Conservation (phyloP, 2,113 vertebrate genomes). For the Leucopsar rothschildi region DNA sequence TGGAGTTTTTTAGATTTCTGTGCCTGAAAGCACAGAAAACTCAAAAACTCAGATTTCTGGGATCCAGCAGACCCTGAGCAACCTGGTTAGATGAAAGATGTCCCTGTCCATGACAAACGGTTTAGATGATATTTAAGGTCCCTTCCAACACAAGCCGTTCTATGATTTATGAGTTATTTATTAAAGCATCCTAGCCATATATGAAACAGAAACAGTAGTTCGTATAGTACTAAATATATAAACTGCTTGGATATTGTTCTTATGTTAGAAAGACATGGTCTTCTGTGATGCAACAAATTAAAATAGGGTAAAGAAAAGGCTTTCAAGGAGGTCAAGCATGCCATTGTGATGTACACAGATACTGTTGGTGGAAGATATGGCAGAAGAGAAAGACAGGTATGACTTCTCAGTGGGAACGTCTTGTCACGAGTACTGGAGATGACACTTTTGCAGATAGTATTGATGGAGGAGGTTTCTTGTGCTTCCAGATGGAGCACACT, state of each 20-base stretch:
- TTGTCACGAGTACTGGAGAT: neutral
- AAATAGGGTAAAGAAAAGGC: neutral
- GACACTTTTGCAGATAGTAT: neutral
- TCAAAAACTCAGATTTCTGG: too few relatives aligned
- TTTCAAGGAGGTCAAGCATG: neutral
- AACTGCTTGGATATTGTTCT: neutral
- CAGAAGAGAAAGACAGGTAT: neutral
- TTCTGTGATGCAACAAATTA: neutral
- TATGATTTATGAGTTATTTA: neutral
- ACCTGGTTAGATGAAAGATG: neutral
- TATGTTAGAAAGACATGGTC: rapidly evolving
- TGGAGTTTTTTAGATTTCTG: too few relatives aligned
- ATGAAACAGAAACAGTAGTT: neutral
- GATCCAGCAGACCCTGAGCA: neutral
- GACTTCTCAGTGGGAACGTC: neutral
- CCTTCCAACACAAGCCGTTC: neutral
- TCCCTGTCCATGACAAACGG: neutral
- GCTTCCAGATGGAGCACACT: neutral
- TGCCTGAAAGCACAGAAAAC: too few relatives aligned
- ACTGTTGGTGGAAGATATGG: neutral
- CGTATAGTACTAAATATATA: neutral
- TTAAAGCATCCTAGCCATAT: neutral
- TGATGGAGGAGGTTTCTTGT: neutral
- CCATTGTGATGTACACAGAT: neutral
- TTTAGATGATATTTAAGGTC: neutral